These are phyloP conservation scores for Hemitrygon akajei DNA, from an alignment of 2,797 vertebrate species.

Conservation along the genomic window DNA sequence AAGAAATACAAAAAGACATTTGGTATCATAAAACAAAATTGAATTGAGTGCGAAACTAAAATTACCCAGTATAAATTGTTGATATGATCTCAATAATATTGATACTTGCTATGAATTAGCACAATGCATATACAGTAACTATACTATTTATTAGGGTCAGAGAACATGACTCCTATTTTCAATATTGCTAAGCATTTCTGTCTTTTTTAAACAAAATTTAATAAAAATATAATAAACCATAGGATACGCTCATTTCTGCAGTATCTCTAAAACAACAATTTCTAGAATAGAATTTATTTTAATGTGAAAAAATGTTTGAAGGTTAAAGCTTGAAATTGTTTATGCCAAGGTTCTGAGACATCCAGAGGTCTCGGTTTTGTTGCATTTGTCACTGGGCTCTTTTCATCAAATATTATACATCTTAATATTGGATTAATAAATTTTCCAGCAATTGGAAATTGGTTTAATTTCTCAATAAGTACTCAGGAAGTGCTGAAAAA, in stretches of 20 bases:
- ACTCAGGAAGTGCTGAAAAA: not conserved
- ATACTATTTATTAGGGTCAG: not conserved
- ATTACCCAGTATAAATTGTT: not conserved
- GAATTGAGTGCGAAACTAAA: constrained; percentile 20
- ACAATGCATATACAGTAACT: not conserved
- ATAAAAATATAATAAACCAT: not conserved
- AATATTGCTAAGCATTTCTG: not conserved
- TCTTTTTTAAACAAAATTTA: not conserved
- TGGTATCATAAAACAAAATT: not conserved
- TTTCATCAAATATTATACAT: not conserved
- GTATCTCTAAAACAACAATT: not conserved
- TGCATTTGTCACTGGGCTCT: not conserved
- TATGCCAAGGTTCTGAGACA: no score
- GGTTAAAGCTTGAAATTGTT: not conserved
- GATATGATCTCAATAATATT: constrained; percentile 16
- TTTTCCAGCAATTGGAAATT: not conserved
- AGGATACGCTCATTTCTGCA: not conserved
- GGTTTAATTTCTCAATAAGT: not conserved
- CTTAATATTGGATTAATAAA: not conserved
- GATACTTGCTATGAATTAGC: not conserved
- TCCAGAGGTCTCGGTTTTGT: not conserved
- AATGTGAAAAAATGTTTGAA: not conserved
- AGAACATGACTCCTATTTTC: not conserved
- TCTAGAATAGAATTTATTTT: not conserved
- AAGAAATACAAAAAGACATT: not conserved